Base-by-base conservation (phyloP, 2,888 invertebrate species). In the Spisula solida region DNA sequence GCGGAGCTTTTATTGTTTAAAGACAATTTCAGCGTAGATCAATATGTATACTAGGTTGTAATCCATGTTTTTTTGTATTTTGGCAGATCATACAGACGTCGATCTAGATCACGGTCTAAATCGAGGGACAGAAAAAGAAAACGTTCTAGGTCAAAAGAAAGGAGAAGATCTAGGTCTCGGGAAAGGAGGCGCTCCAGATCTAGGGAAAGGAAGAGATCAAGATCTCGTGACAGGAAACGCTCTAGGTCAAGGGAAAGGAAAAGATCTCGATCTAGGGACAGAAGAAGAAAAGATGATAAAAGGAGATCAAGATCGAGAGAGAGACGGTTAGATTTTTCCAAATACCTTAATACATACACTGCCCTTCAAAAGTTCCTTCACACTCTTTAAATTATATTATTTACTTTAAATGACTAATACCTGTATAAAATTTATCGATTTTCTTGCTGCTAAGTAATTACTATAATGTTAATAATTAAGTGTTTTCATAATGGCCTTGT, bases 1-100 rank as follows among this genome's bases (percentile, higher is more conserved):
- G n/a, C n/a, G n/a, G n/a, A n/a, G n/a, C n/a, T n/a, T n/a, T n/a
- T n/a, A n/a, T n/a, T n/a, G n/a, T n/a, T n/a, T n/a, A 56, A 56
- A 56, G n/a, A 16, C 20, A 56, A 18, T 20, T 18, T n/a, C n/a
- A 18, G 20, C 1, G 20, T 55, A 6, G 20, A 55, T 55, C 56
- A 18, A 56, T 56, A 6, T n/a, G 56, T 56, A 41, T 2, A 41
- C 41, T 41, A 5, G 41, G 41, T 41, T 41, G 41, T 41, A 41
- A 41, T 41, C 41, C 41, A 41, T 41, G 41, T 2, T 41, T 41
- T 41, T 41, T 8, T 2, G 2, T 5, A 41, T 14, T 66, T 14
- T 82, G 87, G 47, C 86, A 95, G 95, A 82, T 95, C 95, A 82
- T 95, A 95, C 86, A 92, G 95, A 75, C 94, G 93, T 56, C 83